A percentile compares a stretch with the other conserved stretches of the same genome.
Conservation (phyloP, 2,113 vertebrate genomes). For the Eudyptes chrysolophus region DNA sequence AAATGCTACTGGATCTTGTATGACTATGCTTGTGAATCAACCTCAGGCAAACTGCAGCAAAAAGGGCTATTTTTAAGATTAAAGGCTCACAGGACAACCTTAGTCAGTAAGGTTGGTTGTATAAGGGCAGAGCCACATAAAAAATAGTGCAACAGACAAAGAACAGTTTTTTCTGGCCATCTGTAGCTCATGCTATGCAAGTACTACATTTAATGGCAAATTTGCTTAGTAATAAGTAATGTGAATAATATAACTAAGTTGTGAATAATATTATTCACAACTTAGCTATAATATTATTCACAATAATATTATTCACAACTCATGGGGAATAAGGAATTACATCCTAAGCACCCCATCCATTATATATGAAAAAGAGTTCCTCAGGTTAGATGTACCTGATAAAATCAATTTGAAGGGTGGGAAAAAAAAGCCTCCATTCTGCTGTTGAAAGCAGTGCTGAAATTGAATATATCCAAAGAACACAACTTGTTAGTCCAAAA, state of each 20-base stretch:
- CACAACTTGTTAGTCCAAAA: not conserved
- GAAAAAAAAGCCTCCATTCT: not conserved
- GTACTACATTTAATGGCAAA: not conserved
- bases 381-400: not conserved
- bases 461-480: not conserved
- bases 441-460: not conserved
- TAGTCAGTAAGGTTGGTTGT: not conserved
- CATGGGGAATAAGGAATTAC: not conserved
- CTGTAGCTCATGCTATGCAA: not conserved
- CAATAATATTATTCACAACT: not conserved
- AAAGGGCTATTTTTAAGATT: conserved; percentile 12
- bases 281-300: not conserved
- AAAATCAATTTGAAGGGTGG: not conserved
- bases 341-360: not conserved
- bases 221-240: not conserved
- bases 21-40: conserved; percentile 13
- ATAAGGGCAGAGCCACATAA: not conserved
- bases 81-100: conserved; percentile 11
- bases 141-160: not conserved
- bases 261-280: too few relatives aligned
- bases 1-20: not conserved
- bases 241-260: too few relatives aligned
- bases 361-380: not conserved
- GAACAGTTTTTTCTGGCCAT: not conserved
- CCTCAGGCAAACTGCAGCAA: not conserved